phyloP scores from a whole-genome alignment of 1,140 invertebrate species.

The Apolygus lucorum region DNA sequence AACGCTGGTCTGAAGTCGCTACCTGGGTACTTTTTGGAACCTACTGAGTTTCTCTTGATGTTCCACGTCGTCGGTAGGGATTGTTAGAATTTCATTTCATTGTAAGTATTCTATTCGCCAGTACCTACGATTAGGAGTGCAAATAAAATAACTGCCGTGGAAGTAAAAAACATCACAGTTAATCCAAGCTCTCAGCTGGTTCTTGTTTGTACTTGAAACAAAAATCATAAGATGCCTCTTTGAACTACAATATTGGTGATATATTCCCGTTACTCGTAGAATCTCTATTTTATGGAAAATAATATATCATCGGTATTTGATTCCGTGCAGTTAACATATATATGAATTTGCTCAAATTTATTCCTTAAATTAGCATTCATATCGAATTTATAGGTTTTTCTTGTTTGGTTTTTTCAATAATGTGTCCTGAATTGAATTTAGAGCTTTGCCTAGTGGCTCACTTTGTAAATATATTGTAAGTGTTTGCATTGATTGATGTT shows the following conservation, averaged over 20 bases:
- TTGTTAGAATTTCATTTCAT: no score
- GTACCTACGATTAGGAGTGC: not conserved
- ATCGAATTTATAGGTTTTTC: constrained; percentile 23
- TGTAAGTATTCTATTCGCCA: no score
- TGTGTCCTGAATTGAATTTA: no score
- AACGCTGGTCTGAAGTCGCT: no score
- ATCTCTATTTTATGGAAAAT: constrained; percentile 3
- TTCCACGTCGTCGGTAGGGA: no score
- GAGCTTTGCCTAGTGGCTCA: no score
- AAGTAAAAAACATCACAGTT: not conserved
- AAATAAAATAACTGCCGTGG: not conserved
- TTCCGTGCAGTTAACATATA: constrained; percentile 19
- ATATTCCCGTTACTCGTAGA: not conserved
- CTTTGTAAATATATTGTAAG: no score
- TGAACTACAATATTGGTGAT: not conserved
- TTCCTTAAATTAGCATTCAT: constrained; percentile 22
- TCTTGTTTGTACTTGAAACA: no score
- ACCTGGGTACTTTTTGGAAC: no score
- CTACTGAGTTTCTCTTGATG: no score
- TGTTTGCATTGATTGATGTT: no score
- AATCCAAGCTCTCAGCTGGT: not conserved
- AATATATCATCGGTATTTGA: constrained; percentile 20
- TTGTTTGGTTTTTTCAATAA: no score
- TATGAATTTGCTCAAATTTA: constrained; percentile 27
- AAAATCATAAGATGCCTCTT: not conserved